phyloP scores from a whole-genome alignment of 2,113 vertebrate species.

The Chauna torquata region DNA sequence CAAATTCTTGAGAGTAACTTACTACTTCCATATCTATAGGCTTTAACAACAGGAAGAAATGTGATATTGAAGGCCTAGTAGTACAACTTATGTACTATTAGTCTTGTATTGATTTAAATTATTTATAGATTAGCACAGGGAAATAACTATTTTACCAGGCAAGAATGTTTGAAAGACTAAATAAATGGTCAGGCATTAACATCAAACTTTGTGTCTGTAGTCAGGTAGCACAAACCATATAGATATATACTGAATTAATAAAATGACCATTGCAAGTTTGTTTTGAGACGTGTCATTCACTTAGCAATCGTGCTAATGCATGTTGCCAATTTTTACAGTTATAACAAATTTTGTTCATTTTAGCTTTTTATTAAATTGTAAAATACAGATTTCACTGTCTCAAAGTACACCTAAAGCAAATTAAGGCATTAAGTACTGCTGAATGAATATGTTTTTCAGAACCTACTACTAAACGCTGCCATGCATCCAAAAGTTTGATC shows the following conservation, averaged over 20 bases:
- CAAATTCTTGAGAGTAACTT: neutral
- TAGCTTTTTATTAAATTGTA: neutral
- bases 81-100: neutral
- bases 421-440: constrained; percentile 19
- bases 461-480: neutral
- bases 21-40: neutral
- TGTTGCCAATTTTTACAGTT: neutral
- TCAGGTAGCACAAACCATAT: neutral
- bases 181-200: neutral
- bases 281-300: neutral
- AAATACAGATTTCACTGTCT: constrained; percentile 25
- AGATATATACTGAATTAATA: neutral
- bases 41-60: neutral
- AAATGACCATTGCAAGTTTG: neutral
- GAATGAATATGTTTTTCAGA: neutral
- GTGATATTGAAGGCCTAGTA: neutral
- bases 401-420: constrained; percentile 5
- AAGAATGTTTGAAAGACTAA: neutral
- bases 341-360: constrained; percentile 1
- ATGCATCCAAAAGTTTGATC: neutral
- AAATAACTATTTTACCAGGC: constrained; percentile 11
- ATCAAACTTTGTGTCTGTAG: neutral
- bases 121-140: neutral
- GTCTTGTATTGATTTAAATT: neutral
- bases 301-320: neutral